Conservation (phyloP, 2,113 vertebrate genomes). For the Fukomys damarensis region DNA sequence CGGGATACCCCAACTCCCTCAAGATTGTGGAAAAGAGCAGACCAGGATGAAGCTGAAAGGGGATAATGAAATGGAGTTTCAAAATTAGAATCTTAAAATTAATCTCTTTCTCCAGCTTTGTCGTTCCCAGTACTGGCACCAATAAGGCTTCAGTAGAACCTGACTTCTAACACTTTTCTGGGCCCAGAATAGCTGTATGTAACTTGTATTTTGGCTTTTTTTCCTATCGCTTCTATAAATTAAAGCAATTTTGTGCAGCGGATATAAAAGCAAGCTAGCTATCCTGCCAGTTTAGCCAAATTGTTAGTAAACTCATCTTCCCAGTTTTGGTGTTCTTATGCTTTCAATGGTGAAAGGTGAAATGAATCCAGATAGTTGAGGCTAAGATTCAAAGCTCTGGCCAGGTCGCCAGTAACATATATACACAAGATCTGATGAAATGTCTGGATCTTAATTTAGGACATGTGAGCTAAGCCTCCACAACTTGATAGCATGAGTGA, state of each 20-base stretch:
- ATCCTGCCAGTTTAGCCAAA: not conserved
- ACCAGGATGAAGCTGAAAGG: not conserved
- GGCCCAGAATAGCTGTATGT: not conserved
- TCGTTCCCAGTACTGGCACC: not conserved
- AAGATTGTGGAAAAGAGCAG: not conserved
- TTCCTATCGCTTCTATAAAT: not conserved
- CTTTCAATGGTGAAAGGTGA: not conserved
- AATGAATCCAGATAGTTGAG: not conserved
- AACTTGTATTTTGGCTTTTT: not conserved
- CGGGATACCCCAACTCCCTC: fast-evolving
- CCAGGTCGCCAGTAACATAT: not conserved
- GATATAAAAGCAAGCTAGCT: not conserved
- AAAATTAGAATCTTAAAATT: not conserved
- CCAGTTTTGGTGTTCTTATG: not conserved
- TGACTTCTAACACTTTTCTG: not conserved
- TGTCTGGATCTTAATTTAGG: not conserved
- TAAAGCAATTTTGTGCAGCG: not conserved
- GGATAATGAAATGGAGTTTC: not conserved
- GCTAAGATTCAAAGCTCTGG: not conserved
- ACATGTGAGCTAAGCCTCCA: not conserved
- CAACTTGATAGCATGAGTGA: not conserved
- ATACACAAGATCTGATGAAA: not conserved
- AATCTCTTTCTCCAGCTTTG: not conserved
- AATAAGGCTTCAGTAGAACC: not conserved
- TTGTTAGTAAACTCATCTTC: not conserved